Evolutionary conservation across 1,140 invertebrate genomes (phyloP), one percentile per base, ranked within the genome.

Genomic region (Delia radicum): DNA sequence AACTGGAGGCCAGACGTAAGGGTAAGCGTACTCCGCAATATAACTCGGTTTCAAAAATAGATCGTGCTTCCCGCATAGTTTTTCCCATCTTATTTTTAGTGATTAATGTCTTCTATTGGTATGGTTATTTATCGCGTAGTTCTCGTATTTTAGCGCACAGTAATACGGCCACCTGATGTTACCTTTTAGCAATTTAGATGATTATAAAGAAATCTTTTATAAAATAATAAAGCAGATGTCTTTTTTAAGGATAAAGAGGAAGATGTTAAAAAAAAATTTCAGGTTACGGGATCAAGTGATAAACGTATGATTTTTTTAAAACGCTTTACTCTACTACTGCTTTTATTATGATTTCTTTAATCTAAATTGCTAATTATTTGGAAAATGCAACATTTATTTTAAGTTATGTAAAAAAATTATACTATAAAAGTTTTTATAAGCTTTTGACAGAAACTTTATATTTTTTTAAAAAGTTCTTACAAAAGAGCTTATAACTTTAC

Each of bases 31-130:
- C 90, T 3, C 91, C 91, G 0, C 86, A 91, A 75, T 92, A 90
- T 80, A 95, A 95, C 83, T 94, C 92, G 6, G 93, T 95, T 2
- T 94, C 93, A 24, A 93, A 94, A 86, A 93, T 94, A 62, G 93
- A 95, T 85, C 88, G 91, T 10, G 90, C 91, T 12, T 94, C 93
- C 21, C 86, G 94, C 15, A 87, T 94, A 28, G 90, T 94, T 28
- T 95, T 95, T 82, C 94, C 94, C 1, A 77, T 94, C 42, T 88
- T 93, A 31, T 95, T 94, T 80, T 82, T 94, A 3, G 88, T 91
- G 24, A 93, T 95, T 74, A 95, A 95, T 84, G 84, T 93, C 61
- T 92, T 93, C 85, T 95, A 95, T 81, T 94, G 93, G 93, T 93
- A 90, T 79, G 90, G 90, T 1, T 94, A 94, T 81, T 86, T 94